These are phyloP conservation scores for Rhodeus uyekii DNA, from an alignment of 2,797 vertebrate genomes.

Conservation along the genomic window DNA sequence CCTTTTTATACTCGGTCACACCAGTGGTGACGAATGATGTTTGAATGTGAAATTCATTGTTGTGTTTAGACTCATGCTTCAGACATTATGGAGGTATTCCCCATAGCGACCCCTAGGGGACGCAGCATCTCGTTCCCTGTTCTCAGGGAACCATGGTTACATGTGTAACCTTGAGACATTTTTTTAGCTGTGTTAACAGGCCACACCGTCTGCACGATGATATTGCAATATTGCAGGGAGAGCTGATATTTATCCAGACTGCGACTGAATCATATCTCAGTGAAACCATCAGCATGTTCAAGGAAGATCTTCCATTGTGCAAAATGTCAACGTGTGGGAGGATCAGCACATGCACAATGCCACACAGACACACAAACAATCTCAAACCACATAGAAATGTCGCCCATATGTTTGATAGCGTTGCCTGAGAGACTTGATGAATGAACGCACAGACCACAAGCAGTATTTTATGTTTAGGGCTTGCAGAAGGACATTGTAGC, in stretches of 20 bases:
- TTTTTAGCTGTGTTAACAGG: constrained; percentile 16
- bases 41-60: too few species aligned
- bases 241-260: constrained; percentile 53
- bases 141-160: too few species aligned
- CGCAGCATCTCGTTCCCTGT: too few species aligned
- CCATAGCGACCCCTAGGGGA: too few species aligned
- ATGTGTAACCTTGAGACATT: too few species aligned
- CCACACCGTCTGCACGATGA: constrained; percentile 30
- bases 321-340: constrained; percentile 58
- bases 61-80: too few species aligned
- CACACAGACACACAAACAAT: constrained; percentile 40
- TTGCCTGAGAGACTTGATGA: constrained; percentile 30
- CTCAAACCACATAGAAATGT: constrained; percentile 41
- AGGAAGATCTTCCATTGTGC: constrained; percentile 46
- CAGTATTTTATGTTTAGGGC: constrained; percentile 17
- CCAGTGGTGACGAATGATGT: too few species aligned
- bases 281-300: constrained; percentile 50
- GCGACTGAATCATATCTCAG: constrained; percentile 48
- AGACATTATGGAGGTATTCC: too few species aligned
- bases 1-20: too few species aligned
- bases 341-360: constrained; percentile 50
- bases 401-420: constrained; percentile 12
- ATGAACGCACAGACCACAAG: constrained; percentile 19
- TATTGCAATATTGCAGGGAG: constrained; percentile 31
- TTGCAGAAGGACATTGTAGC: background rate